These are phyloP conservation scores for Eulemur rubriventer DNA, from an alignment of 2,797 vertebrate genomes.

Conservation along the genomic window DNA sequence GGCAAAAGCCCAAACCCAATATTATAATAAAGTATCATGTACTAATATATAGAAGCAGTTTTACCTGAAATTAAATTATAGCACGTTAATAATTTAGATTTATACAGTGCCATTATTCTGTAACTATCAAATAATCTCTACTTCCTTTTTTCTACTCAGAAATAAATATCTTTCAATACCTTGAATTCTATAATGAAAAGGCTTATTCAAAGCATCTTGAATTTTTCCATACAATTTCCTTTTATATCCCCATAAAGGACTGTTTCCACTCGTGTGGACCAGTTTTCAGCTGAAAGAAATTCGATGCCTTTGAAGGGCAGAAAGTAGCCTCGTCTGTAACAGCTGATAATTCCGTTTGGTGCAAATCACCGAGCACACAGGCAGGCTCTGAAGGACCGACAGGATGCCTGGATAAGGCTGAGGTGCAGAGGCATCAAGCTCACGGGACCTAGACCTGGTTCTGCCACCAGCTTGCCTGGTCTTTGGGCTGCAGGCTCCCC, in stretches of 20 bases:
- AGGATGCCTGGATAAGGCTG: background rate
- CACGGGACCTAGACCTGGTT: accelerated
- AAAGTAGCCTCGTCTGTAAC: too few species aligned
- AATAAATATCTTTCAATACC: background rate
- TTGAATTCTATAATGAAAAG: conserved; percentile 26
- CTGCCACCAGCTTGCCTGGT: accelerated
- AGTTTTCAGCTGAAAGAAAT: background rate
- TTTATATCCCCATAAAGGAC: conserved; percentile 11
- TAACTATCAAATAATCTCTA: background rate
- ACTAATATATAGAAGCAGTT: background rate
- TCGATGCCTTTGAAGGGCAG: background rate
- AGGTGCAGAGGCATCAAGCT: accelerated
- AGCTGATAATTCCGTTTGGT: background rate
- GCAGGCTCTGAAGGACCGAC: accelerated
- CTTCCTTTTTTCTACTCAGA: background rate
- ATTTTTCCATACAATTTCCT: conserved; percentile 42
- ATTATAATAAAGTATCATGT: background rate
- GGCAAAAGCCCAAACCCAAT: background rate
- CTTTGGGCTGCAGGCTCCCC: background rate
- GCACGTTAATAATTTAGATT: background rate
- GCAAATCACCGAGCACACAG: accelerated
- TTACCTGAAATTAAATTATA: conserved; percentile 14
- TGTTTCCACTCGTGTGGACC: background rate
- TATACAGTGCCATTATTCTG: background rate
- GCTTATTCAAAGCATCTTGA: background rate